Evolutionary conservation across 2,888 invertebrate genomes (phyloP), one percentile per base, ranked within the genome.

Genomic region (Lamellibrachia satsuma): DNA sequence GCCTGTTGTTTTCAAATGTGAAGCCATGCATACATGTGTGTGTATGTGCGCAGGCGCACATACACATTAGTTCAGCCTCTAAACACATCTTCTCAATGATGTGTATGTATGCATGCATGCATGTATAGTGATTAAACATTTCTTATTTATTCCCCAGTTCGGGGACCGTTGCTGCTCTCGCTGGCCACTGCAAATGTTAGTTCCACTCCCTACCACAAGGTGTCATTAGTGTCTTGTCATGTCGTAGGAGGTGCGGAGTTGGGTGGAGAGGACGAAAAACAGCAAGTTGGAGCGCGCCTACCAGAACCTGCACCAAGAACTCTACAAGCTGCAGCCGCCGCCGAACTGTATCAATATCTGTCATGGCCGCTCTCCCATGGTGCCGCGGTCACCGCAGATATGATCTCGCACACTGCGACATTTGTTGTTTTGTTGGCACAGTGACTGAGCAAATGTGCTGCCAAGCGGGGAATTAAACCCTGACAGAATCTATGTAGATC

Each of bases 211-310:
- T 39, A 2, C 27, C 90, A 90, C 90, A 7, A 90, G 90, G 11
- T 91, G 52, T 52, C 52, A 91, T 51, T 22, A 52, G 52, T 22
- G 39, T 91, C 3, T 90, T n/a, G 39, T 52, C 51, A n/a, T 75
- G 22, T 93, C 94, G 75, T 94, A 95, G 95, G 95, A 95, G 92
- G 94, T 95, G 7, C 94, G 95, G 27, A 94, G 94, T 11, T 95
- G 95, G 95, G 91, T 94, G 52, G 94, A 94, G 91, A 93, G 93
- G 91, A 93, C 92, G 92, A 92, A 94, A 90, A 94, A 94, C 92
- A 93, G 94, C 57, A 94, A 94, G 92, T 92, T 95, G 91, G 94
- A 95, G 75, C 93, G 94, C 90, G 93, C 93, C 22, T 91, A 93
- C 15, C 94, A 94, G 91, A 94, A 94, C 91, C 93, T 95, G 52